Conservation (phyloP, 2,888 invertebrate genomes). For the Agonopterix alstromeriana region DNA sequence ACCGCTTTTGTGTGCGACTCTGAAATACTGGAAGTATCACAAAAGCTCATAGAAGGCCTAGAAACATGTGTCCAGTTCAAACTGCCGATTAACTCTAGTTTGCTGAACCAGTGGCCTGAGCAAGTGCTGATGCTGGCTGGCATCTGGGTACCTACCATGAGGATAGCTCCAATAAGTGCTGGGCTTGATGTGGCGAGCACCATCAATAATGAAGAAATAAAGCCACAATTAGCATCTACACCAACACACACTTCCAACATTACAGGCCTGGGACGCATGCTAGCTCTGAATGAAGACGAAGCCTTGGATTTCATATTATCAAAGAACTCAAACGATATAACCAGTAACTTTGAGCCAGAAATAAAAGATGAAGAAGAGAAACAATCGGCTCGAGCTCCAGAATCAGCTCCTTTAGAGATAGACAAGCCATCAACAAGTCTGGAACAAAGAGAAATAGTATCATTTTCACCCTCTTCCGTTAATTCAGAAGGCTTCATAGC, state of each 20-base stretch:
- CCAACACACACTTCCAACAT: slow-evolving; percentile 47
- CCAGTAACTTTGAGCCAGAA: slow-evolving; percentile 12
- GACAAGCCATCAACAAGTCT: slow-evolving; percentile 50
- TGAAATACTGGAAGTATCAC: slow-evolving; percentile 87
- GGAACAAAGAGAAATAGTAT: slow-evolving; percentile 26
- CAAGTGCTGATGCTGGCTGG: slow-evolving; percentile 90
- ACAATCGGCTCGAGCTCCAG: slow-evolving; percentile 3
- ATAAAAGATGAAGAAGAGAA: slow-evolving; percentile 14
- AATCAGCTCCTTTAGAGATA: slow-evolving; percentile 22
- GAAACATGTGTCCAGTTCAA: slow-evolving; percentile 84
- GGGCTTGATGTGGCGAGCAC: slow-evolving; percentile 88
- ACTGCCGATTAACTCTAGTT: slow-evolving; percentile 88
- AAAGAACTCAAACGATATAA: slow-evolving; percentile 51
- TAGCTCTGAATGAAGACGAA: slow-evolving; percentile 82
- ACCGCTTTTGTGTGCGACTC: slow-evolving; percentile 89
- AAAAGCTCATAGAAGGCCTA: slow-evolving; percentile 85
- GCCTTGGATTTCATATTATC: slow-evolving; percentile 82
- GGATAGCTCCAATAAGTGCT: slow-evolving; percentile 84
- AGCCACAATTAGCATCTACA: slow-evolving; percentile 52
- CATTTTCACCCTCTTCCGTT: slow-evolving; percentile 44
- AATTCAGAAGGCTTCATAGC: slow-evolving; percentile 51
- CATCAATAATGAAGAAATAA: slow-evolving; percentile 64
- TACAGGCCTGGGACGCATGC: slow-evolving; percentile 64
- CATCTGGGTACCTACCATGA: slow-evolving; percentile 88
- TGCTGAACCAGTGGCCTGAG: slow-evolving; percentile 93